Evolutionary conservation across 2,888 invertebrate species (phyloP), one percentile per base, ranked within the genome.

Genomic region (Agrochola lota): DNA sequence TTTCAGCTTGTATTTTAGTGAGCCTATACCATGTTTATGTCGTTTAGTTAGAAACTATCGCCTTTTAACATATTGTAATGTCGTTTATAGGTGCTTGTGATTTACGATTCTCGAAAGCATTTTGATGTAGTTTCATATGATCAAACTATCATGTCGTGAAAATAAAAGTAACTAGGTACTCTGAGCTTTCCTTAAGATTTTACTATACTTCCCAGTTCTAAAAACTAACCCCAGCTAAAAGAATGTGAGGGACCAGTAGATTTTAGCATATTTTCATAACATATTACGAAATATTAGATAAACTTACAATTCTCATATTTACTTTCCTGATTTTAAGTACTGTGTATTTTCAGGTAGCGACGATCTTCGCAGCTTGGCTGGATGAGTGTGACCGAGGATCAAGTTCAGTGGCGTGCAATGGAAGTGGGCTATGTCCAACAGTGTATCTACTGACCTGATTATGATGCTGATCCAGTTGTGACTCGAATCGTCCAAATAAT

Each of bases 101-200:
- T 81, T 78, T 81, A 77, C 73, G 81, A 81, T 26, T 73, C 23
- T 35, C 55, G 26, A 71, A 62, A 80, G 5, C n/a, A 62, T 62
- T 60, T 77, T 60, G 43, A 72, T 73, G 52, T 73, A 26, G 23
- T 73, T 81, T 73, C 23, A 15, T 46, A 71, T 52, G 60, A 46
- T 43, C 17, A 35, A 43, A 26, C 30, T 71, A 17, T 55, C 55
- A 15, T 35, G 23, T 80, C 26, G 52, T 73, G 81, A 40, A 81
- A 40, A 46, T 52, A 80, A 80, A 60, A 60, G 9, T 20, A 52
- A 0, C 11, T n/a, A 23, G 7, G 7, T n/a, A 23, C 3, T 15
- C 30, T 40, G 5, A 17, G 12, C 0, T 35, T 43, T 80, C 7
- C 20, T 11, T 69, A 17, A 55, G 43, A 55, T 26, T 23, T 9